Conservation (phyloP, 2,113 vertebrate species). For the Corvus cornix region DNA sequence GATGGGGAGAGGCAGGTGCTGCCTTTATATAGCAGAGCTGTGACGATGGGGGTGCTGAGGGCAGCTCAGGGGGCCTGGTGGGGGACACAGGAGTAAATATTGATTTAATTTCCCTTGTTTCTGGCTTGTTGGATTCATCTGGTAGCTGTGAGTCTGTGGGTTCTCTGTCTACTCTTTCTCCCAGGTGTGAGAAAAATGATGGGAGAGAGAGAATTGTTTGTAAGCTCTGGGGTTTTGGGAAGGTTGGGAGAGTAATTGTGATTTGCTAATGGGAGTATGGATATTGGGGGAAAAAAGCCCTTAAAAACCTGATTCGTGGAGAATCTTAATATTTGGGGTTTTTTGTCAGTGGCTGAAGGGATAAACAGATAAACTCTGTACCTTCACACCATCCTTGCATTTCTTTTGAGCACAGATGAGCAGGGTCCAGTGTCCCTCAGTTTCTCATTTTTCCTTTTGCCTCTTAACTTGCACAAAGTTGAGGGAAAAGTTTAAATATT, state of each 20-base stretch:
- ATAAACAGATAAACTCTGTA: not conserved
- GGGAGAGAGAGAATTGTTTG: not conserved
- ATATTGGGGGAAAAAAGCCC: not conserved
- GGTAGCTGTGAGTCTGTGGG: not conserved
- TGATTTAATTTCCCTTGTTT: not conserved
- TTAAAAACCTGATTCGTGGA: not conserved
- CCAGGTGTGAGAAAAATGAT: not conserved
- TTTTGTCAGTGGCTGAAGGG: not conserved
- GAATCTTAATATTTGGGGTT: accelerated
- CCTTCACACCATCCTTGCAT: not conserved
- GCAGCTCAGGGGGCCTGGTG: not conserved
- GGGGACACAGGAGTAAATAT: not conserved
- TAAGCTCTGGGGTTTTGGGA: not conserved
- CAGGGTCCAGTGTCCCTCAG: not conserved
- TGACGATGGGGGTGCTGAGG: not conserved
- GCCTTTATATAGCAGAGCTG: not conserved
- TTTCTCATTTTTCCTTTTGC: not conserved
- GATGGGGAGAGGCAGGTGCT: not conserved
- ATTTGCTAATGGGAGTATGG: not conserved
- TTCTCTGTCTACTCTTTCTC: not conserved
- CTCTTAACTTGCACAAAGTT: not conserved
- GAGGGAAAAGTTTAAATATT: not conserved
- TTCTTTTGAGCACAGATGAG: not conserved
- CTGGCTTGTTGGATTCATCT: not conserved
- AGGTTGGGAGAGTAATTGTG: not conserved